phyloP scores from a whole-genome alignment of 2,113 vertebrate genomes.

The Synchiropus splendidus region DNA sequence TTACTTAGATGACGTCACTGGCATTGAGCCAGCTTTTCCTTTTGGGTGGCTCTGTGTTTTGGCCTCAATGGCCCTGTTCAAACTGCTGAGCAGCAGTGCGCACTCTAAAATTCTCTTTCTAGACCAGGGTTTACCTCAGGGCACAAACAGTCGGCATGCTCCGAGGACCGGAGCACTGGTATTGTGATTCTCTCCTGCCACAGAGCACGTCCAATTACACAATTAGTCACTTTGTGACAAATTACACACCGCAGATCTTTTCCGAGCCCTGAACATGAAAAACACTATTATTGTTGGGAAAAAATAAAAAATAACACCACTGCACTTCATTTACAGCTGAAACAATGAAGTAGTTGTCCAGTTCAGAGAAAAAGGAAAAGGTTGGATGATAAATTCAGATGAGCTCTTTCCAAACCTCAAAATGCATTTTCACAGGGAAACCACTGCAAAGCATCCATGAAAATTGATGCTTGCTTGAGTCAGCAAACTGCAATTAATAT shows the following conservation, averaged over 20 bases:
- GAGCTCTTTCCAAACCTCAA: too few relatives aligned
- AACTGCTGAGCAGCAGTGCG: constrained; percentile 73
- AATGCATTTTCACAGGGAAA: too few relatives aligned
- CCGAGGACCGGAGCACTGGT: constrained; percentile 28
- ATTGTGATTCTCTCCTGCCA: constrained; percentile 23
- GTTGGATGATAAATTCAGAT: too few relatives aligned
- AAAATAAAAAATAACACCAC: constrained; percentile 23
- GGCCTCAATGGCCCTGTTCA: constrained; percentile 73
- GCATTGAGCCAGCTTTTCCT: constrained; percentile 82
- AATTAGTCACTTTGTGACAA: constrained; percentile 26
- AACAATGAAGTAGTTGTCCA: constrained; percentile 19
- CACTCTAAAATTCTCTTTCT: constrained; percentile 83
- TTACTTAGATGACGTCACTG: constrained; percentile 90
- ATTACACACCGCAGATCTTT: constrained; percentile 33
- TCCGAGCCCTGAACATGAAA: constrained; percentile 1
- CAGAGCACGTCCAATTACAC: constrained; percentile 30
- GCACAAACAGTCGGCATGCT: constrained; percentile 60
- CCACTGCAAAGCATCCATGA: too few relatives aligned
- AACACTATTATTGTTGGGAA: constrained; percentile 2
- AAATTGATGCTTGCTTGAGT: too few relatives aligned
- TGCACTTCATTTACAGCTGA: constrained; percentile 10
- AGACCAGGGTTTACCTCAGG: constrained; percentile 78
- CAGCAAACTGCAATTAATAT: too few relatives aligned
- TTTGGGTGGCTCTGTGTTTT: constrained; percentile 78
- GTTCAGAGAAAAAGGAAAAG: too few relatives aligned